phyloP scores from a whole-genome alignment of 1,140 invertebrate genomes.

The Ooceraea biroi region DNA sequence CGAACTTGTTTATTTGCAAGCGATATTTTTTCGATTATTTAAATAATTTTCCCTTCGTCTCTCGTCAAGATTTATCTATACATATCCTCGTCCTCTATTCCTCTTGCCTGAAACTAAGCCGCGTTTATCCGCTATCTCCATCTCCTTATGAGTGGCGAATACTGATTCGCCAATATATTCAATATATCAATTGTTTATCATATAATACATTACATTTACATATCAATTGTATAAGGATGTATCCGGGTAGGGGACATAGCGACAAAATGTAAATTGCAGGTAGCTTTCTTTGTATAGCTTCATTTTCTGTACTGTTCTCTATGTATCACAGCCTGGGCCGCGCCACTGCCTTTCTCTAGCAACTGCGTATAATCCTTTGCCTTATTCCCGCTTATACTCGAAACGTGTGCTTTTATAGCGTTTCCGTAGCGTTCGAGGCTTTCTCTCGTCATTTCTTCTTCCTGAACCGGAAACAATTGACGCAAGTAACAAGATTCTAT shows the following conservation, averaged over 20 bases:
- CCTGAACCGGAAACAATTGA: slow-evolving; percentile 8
- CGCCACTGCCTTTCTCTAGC: slow-evolving; percentile 81
- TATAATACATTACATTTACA: slow-evolving; percentile 84
- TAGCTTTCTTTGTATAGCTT: slow-evolving; percentile 84
- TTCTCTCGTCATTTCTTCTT: slow-evolving; percentile 1
- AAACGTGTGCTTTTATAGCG: background rate
- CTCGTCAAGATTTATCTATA: slow-evolving; percentile 18
- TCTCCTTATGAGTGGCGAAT: slow-evolving; percentile 26
- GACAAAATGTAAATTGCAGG: slow-evolving; percentile 83
- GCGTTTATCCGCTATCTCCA: background rate
- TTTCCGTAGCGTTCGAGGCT: slow-evolving; percentile 23
- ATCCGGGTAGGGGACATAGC: slow-evolving; percentile 81
- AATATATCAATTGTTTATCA: slow-evolving; percentile 72
- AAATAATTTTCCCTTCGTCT: slow-evolving; percentile 22
- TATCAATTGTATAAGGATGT: slow-evolving; percentile 82
- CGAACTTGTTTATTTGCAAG: slow-evolving; percentile 11
- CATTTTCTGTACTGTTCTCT: slow-evolving; percentile 85
- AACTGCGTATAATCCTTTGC: slow-evolving; percentile 25
- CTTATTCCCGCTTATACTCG: slow-evolving; percentile 23
- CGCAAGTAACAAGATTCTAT: background rate
- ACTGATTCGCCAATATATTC: slow-evolving; percentile 49
- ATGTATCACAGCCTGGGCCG: slow-evolving; percentile 86
- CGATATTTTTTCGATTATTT: slow-evolving; percentile 21
- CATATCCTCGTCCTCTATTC: background rate
- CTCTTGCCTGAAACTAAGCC: slow-evolving; percentile 8